Conservation (phyloP, 2,888 invertebrate genomes). For the Phortica magna region DNA sequence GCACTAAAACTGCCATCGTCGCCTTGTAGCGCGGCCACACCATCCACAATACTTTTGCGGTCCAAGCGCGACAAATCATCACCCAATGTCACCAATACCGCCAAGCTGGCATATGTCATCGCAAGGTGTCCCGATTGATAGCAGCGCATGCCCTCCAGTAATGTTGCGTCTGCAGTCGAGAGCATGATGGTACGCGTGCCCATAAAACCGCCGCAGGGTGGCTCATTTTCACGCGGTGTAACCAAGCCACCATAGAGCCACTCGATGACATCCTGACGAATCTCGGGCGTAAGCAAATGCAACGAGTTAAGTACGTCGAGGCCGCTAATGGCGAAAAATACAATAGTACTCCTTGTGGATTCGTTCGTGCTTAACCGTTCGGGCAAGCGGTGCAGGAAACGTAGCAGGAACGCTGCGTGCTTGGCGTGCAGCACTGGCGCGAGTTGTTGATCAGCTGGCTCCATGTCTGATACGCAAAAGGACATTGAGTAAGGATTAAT, state of each 20-base stretch:
- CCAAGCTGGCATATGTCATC: conserved; percentile 95
- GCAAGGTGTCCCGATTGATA: conserved; percentile 91
- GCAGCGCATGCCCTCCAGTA: conserved; percentile 63
- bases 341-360: conserved; percentile 88
- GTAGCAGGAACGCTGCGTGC: conserved; percentile 83
- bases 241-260: conserved; percentile 96
- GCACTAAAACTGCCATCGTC: conserved; percentile 93
- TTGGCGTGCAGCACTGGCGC: conserved; percentile 70
- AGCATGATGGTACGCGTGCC: conserved; percentile 84
- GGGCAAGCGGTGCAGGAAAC: conserved; percentile 87
- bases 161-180: conserved; percentile 70
- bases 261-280: conserved; percentile 86
- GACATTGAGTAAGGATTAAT: conserved; percentile 56
- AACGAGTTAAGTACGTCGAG: conserved; percentile 92
- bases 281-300: conserved; percentile 82
- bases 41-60: conserved; percentile 86
- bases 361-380: conserved; percentile 86
- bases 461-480: conserved; percentile 69
- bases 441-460: conserved; percentile 53
- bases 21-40: conserved; percentile 89
- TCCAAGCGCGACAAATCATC: conserved; percentile 92
- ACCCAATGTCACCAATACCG: conserved; percentile 89
- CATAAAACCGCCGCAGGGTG: conserved; percentile 78
- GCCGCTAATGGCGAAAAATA: conserved; percentile 95
- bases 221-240: conserved; percentile 80